Conservation (phyloP, 2,888 invertebrate genomes). For the Drosophila formosana region DNA sequence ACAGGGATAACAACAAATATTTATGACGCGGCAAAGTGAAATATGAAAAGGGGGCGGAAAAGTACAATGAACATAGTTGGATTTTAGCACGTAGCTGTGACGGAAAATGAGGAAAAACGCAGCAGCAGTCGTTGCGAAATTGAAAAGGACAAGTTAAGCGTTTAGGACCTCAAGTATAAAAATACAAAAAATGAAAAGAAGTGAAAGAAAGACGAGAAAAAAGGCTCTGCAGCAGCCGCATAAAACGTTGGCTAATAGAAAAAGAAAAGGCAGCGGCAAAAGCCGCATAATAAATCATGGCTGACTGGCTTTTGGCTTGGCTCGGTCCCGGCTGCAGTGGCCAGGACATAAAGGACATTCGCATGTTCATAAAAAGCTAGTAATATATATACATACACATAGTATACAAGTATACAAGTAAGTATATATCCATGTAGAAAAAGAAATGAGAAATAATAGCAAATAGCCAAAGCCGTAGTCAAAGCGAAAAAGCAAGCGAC, state of each 20-base stretch:
- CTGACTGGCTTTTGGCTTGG: conserved; percentile 25
- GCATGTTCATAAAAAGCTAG: conserved; percentile 70
- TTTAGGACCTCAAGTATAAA: conserved; percentile 42
- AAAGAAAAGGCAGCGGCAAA: conserved; percentile 46
- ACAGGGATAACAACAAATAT: conserved; percentile 61
- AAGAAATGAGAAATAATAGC: conserved; percentile 63
- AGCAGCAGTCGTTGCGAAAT: conserved; percentile 53
- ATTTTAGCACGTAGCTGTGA: conserved; percentile 34
- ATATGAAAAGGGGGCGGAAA: conserved; percentile 30
- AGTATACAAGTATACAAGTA: conserved; percentile 3
- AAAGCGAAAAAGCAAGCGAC: conserved; percentile 56
- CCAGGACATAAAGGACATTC: conserved; percentile 63
- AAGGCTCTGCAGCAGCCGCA: conserved; percentile 48
- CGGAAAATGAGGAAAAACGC: conserved; percentile 34
- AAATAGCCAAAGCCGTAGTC: conserved; percentile 47
- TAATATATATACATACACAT: conserved; percentile 50
- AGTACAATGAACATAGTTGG: conserved; percentile 32
- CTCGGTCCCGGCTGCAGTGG: conserved; percentile 36
- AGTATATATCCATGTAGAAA: conserved; percentile 11
- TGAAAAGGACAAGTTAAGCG: conserved; percentile 79
- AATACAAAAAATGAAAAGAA: conserved; percentile 5
- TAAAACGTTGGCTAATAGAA: conserved; percentile 70
- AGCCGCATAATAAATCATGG: conserved; percentile 78
- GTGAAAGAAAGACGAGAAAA: conserved; percentile 14
- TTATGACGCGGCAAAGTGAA: conserved; percentile 61